A percentile compares a stretch with the other conserved stretches of the same genome.
Evolutionary conservation across 2,113 vertebrate species (phyloP).

Genomic region (Corythaixoides concolor): DNA sequence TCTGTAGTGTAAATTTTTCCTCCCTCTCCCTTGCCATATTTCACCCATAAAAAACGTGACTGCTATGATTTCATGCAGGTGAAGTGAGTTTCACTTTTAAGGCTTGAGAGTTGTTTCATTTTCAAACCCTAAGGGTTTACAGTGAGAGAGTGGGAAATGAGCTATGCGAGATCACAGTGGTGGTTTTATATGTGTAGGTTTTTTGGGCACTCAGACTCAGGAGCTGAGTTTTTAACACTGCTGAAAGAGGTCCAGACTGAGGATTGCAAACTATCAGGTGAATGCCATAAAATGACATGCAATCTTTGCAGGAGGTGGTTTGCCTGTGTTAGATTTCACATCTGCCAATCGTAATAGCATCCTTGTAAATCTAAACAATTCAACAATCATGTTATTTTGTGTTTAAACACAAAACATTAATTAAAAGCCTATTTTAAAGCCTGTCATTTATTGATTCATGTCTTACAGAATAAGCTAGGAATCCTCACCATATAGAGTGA

Average conservation of each 20-base stretch:
- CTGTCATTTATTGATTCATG: background rate
- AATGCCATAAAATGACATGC: background rate
- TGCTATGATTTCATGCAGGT: background rate
- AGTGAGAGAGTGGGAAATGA: background rate
- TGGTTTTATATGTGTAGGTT: background rate
- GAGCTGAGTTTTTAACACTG: background rate
- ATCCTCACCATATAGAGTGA: background rate
- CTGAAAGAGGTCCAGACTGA: background rate
- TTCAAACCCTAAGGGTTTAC: background rate
- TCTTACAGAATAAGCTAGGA: background rate
- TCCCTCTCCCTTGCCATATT: background rate
- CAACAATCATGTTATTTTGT: background rate
- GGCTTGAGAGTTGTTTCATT: conserved; percentile 30
- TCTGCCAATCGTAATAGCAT: background rate
- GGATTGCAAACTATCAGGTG: background rate
- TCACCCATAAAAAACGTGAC: background rate
- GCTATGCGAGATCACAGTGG: background rate
- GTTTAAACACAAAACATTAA: background rate
- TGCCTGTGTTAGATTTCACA: background rate
- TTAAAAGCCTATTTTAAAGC: background rate
- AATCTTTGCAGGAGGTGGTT: background rate
- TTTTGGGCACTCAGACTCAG: background rate
- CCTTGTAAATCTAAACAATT: background rate
- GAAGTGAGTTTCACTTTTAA: background rate
- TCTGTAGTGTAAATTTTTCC: background rate